Evolutionary conservation across 1,140 invertebrate species (phyloP), one percentile per base, ranked within the genome.

Genomic region (Antheraea pernyi): DNA sequence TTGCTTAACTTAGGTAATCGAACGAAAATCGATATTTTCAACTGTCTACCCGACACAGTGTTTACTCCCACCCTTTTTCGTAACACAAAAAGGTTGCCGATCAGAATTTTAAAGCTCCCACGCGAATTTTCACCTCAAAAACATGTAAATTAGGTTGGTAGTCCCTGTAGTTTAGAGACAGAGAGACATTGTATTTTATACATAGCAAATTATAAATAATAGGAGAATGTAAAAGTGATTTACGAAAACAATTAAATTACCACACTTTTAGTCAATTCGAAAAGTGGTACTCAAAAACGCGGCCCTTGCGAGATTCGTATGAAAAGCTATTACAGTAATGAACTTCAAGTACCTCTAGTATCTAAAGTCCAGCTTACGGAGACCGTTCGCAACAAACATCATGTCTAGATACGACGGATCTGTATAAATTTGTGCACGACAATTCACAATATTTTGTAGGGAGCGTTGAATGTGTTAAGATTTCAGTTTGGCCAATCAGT

Each of bases 211-310:
- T 30, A 30, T 30, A 30, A 30, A 30, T 30, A 30, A 30, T 30
- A 16, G 46, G 13, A 53, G 16, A 53, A 16, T 53, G 16, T 2
- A 53, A 53, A 53, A 53, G 13, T 13, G n/a, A n/a, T n/a, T n/a
- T n/a, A n/a, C n/a, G n/a, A n/a, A n/a, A n/a, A n/a, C n/a, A 53
- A 53, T 53, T 16, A 53, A 53, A 53, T 53, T 53, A 53, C 46
- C 46, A 53, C 46, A 16, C 13, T 53, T n/a, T 16, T 6, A 13
- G 46, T 16, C 46, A 53, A 53, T 53, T 10, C 0, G 11, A 53
- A 53, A 53, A 53, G 46, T 53, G 46, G 46, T 53, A 0, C 46
- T 53, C 46, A 13, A 53, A 13, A 53, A n/a, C 16, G 2, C 16
- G 46, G 46, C 13, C 46, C 46, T 53, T 53, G 7, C 16, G 13